Evolutionary conservation across 1,140 invertebrate species (phyloP).

Genomic region (Procambarus virginalis): DNA sequence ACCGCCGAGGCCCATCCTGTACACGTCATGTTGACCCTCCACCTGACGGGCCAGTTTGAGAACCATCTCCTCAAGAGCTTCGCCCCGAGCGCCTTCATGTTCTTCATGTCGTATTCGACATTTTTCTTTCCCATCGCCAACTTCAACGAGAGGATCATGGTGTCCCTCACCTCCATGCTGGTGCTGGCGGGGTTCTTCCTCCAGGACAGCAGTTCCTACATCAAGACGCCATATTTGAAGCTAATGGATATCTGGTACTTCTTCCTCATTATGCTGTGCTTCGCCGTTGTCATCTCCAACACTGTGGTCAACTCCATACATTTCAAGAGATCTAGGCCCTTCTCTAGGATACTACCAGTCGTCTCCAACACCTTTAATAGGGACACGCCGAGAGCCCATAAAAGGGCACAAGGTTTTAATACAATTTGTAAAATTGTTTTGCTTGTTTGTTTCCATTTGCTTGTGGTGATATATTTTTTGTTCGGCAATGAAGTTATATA

Average conservation of each 20-base stretch:
- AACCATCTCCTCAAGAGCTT: constrained; percentile 37
- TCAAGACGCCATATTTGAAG: constrained; percentile 32
- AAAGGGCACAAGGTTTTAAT: neutral
- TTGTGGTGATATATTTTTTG: neutral
- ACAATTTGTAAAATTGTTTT: neutral
- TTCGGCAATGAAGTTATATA: neutral
- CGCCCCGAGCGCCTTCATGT: constrained; percentile 25
- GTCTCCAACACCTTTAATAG: neutral
- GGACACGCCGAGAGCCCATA: neutral
- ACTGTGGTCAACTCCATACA: neutral
- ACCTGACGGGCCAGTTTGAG: neutral
- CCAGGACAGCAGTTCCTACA: neutral
- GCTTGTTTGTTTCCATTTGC: neutral
- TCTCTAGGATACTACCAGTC: neutral
- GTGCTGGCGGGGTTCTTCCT: constrained; percentile 27
- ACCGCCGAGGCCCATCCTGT: neutral
- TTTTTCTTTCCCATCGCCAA: constrained; percentile 16
- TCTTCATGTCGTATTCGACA: constrained; percentile 24
- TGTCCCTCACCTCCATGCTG: constrained; percentile 22
- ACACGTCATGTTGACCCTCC: neutral
- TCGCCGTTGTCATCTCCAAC: constrained; percentile 17
- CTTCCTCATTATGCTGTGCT: constrained; percentile 14
- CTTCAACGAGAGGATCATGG: constrained; percentile 47
- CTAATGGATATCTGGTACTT: constrained; percentile 20
- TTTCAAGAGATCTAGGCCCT: neutral